Evolutionary conservation across 2,888 invertebrate species (phyloP).

Genomic region (Microplitis deprimator): DNA sequence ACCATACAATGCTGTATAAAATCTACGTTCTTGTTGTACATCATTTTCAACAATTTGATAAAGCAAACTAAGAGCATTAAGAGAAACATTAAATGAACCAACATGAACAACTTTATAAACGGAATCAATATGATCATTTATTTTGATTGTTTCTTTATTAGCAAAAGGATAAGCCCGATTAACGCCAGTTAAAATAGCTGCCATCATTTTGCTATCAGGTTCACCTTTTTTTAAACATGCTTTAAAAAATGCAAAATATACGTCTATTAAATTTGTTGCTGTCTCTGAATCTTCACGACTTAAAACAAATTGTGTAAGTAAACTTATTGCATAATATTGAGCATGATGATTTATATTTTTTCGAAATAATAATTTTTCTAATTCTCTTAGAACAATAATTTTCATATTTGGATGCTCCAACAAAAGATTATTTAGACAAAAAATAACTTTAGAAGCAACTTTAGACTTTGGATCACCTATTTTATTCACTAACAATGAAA

Average conservation of each 20-base stretch:
- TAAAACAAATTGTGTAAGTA: slow-evolving; percentile 88
- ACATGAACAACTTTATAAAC: slow-evolving; percentile 87
- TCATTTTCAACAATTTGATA: slow-evolving; percentile 71
- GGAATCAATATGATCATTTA: slow-evolving; percentile 80
- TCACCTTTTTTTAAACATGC: slow-evolving; percentile 89
- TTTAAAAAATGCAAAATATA: slow-evolving; percentile 97
- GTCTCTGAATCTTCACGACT: slow-evolving; percentile 81
- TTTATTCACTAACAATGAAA: slow-evolving; percentile 91
- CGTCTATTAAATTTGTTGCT: slow-evolving; percentile 87
- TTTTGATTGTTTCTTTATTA: slow-evolving; percentile 75
- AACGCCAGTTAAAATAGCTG: slow-evolving; percentile 85
- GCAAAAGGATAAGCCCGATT: slow-evolving; percentile 90
- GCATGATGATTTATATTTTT: slow-evolving; percentile 88
- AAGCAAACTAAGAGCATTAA: slow-evolving; percentile 75
- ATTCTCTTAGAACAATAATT: slow-evolving; percentile 85
- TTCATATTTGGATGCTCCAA: slow-evolving; percentile 94
- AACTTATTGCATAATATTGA: slow-evolving; percentile 95
- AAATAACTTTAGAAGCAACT: slow-evolving; percentile 90
- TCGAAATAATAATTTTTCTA: slow-evolving; percentile 92
- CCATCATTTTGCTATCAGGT: slow-evolving; percentile 87
- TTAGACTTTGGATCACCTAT: slow-evolving; percentile 93
- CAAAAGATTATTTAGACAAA: slow-evolving; percentile 86
- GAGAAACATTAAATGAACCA: slow-evolving; percentile 80
- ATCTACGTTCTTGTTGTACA: slow-evolving; percentile 73
- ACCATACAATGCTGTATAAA: slow-evolving; percentile 90